Conservation (phyloP, 53 echinoderm and acorn worm species). For the Zoroaster sp. region DNA sequence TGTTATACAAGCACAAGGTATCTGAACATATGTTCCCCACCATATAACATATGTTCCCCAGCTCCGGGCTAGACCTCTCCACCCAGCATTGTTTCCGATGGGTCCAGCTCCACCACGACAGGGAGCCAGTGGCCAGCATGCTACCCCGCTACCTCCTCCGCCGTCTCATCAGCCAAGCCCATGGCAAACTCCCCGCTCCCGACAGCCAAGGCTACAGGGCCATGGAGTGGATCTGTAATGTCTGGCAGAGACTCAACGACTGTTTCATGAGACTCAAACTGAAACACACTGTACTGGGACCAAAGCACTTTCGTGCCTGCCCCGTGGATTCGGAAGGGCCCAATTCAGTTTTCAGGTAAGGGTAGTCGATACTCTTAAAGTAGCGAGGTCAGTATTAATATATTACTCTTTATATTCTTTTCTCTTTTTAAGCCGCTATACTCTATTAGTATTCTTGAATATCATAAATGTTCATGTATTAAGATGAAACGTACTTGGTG, state of each 20-base stretch:
- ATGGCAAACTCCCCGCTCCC: slow-evolving; percentile 57
- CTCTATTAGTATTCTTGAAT: too few relatives aligned
- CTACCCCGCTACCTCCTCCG: slow-evolving; percentile 70
- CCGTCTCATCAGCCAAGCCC: slow-evolving; percentile 61
- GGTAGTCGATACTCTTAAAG: background rate
- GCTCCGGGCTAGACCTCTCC: slow-evolving; percentile 80
- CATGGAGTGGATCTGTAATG: slow-evolving; percentile 78
- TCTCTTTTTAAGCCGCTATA: too few relatives aligned
- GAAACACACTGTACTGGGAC: slow-evolving; percentile 77
- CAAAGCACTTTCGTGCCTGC: slow-evolving; percentile 90
- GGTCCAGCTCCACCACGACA: slow-evolving; percentile 92
- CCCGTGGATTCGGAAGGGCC: slow-evolving; percentile 79
- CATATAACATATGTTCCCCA: too few relatives aligned
- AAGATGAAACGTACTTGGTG: too few relatives aligned
- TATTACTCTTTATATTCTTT: too few relatives aligned
- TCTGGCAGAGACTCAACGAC: slow-evolving; percentile 87
- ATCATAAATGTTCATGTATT: too few relatives aligned
- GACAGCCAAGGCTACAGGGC: slow-evolving; percentile 54
- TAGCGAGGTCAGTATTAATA: background rate
- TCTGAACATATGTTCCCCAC: too few relatives aligned
- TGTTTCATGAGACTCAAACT: slow-evolving; percentile 76
- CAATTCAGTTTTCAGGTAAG: slow-evolving; percentile 78
- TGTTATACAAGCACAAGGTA: too few relatives aligned
- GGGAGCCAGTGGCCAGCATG: slow-evolving; percentile 82
- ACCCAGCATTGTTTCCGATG: slow-evolving; percentile 91